These are phyloP conservation scores for Oceanites oceanicus DNA, from an alignment of 2,113 vertebrate species.

Conservation along the genomic window DNA sequence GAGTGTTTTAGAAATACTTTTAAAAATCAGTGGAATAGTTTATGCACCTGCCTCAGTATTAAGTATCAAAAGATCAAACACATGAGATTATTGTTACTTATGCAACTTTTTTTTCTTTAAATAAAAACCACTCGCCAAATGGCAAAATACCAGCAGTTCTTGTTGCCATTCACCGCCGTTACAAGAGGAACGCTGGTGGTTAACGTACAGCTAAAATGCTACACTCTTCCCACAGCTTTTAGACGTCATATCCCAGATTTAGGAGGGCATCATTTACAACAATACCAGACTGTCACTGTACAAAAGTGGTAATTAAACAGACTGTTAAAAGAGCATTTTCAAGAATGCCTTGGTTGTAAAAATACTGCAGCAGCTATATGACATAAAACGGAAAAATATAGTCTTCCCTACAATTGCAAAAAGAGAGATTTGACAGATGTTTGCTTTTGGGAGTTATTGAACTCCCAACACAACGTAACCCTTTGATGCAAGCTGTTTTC, in stretches of 20 bases:
- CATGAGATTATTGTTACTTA: not conserved
- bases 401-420: not conserved
- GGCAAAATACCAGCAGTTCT: not conserved
- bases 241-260: not conserved
- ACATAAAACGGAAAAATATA: not conserved
- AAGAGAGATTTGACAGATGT: not conserved
- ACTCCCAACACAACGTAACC: not conserved
- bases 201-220: not conserved
- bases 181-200: not conserved
- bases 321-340: not conserved
- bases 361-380: not conserved
- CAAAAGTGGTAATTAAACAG: not conserved
- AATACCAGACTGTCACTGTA: not conserved
- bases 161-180: not conserved
- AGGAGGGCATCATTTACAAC: not conserved
- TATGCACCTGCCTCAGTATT: not conserved
- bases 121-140: not conserved
- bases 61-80: not conserved
- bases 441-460: not conserved
- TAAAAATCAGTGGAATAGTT: not conserved
- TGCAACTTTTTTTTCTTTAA: not conserved
- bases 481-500: not conserved
- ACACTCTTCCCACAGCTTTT: not conserved
- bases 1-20: not conserved
- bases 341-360: not conserved